Evolutionary conservation across 2,113 vertebrate species (phyloP).

Genomic region (Oncorhynchus kisutch): DNA sequence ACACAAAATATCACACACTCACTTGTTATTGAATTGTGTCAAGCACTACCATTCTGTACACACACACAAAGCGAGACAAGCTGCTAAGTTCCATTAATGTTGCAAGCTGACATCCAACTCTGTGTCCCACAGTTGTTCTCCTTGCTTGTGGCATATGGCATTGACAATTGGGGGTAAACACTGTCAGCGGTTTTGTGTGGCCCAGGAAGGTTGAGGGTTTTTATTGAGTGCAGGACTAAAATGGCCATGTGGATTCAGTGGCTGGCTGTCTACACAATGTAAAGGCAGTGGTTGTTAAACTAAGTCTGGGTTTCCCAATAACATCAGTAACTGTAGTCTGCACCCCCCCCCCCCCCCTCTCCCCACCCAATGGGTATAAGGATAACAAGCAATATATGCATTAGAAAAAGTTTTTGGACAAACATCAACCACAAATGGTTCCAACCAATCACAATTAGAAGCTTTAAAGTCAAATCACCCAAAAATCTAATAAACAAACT

Average conservation of each 20-base stretch:
- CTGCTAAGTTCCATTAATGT: not conserved
- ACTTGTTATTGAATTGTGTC: not conserved
- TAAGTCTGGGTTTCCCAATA: conserved; percentile 39
- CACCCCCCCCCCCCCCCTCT: conserved; percentile 12
- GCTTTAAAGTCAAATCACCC: too few relatives aligned
- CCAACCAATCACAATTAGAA: too few relatives aligned
- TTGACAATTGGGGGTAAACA: not conserved
- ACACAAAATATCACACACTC: not conserved
- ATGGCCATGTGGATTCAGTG: conserved; percentile 36
- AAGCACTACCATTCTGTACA: not conserved
- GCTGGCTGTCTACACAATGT: conserved; percentile 44
- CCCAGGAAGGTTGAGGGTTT: not conserved
- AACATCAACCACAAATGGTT: too few relatives aligned
- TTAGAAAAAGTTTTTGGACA: too few relatives aligned
- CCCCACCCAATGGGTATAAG: too few relatives aligned
- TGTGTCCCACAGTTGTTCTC: conserved; percentile 14
- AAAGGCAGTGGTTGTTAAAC: conserved; percentile 46
- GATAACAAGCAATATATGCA: too few relatives aligned
- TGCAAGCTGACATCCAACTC: conserved; percentile 12
- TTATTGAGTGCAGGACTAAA: conserved; percentile 44
- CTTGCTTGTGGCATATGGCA: not conserved
- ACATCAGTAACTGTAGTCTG: conserved; percentile 15
- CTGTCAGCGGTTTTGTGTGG: conserved; percentile 23
- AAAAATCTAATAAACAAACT: too few relatives aligned
- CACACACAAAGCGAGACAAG: not conserved